phyloP scores from a whole-genome alignment of 2,888 invertebrate genomes.

The Adelphocoris suturalis region DNA sequence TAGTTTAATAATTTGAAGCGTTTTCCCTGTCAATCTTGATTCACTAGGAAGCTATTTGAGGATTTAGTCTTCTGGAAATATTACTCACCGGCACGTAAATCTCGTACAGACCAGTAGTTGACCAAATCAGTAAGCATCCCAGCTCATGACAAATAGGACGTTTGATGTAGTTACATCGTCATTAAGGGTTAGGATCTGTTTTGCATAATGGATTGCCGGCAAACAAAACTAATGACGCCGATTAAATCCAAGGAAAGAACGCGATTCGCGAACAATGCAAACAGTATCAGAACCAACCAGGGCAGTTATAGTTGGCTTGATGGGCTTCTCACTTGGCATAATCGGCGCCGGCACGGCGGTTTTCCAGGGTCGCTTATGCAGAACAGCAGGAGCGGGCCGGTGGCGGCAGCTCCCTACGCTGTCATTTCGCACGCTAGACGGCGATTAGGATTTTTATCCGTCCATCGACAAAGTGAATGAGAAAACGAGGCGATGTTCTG shows the following conservation, averaged over 20 bases:
- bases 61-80: no score
- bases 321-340: not conserved
- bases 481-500: not conserved
- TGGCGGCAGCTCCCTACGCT: not conserved
- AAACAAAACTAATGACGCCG: not conserved
- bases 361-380: conserved; percentile 28
- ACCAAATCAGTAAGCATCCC: no score
- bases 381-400: not conserved
- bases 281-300: not conserved
- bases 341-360: not conserved
- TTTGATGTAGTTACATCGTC: no score
- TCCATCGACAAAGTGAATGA: not conserved
- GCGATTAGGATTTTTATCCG: conserved; percentile 34
- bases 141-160: no score
- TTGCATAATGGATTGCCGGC: not conserved
- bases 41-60: no score
- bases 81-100: no score
- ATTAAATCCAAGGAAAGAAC: not conserved
- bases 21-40: no score
- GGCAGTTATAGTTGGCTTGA: conserved; percentile 11
- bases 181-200: not conserved
- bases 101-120: no score
- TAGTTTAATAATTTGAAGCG: no score
- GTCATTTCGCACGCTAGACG: conserved; percentile 36
- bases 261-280: not conserved